These are phyloP conservation scores for Matsumyia berberina DNA, from an alignment of 2,888 invertebrate genomes.

Conservation along the genomic window DNA sequence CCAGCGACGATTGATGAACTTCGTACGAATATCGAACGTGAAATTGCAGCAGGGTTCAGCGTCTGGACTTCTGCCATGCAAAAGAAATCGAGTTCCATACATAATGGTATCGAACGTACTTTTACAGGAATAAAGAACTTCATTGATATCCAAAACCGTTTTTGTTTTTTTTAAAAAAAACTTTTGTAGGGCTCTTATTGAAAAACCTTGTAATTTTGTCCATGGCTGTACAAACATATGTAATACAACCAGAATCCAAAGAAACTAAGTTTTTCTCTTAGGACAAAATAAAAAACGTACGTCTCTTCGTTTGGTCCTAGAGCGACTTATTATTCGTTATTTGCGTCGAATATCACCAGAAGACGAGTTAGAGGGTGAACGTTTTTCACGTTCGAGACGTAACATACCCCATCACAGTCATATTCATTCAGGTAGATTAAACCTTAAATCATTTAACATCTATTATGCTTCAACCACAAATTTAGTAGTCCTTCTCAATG, in stretches of 20 bases:
- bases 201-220: no score
- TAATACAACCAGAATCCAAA: not conserved
- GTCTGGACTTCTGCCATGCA: no score
- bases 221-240: no score
- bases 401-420: conserved; percentile 9
- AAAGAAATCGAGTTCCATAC: no score
- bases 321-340: conserved; percentile 78
- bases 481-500: conserved; percentile 30
- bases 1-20: no score
- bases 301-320: conserved; percentile 77
- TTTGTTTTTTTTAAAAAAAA: no score
- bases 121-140: no score
- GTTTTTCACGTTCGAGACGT: conserved; percentile 53
- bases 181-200: no score
- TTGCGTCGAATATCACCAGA: conserved; percentile 77
- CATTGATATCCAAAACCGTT: no score
- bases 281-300: conserved; percentile 69
- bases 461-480: not conserved
- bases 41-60: no score
- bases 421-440: conserved; percentile 19
- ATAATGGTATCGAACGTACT: no score
- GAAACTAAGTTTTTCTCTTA: conserved; percentile 9
- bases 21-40: no score
- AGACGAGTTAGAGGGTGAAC: conserved; percentile 65
- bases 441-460: conserved; percentile 10